Conservation (phyloP, 2,888 invertebrate species). For the Myathropa florea region DNA sequence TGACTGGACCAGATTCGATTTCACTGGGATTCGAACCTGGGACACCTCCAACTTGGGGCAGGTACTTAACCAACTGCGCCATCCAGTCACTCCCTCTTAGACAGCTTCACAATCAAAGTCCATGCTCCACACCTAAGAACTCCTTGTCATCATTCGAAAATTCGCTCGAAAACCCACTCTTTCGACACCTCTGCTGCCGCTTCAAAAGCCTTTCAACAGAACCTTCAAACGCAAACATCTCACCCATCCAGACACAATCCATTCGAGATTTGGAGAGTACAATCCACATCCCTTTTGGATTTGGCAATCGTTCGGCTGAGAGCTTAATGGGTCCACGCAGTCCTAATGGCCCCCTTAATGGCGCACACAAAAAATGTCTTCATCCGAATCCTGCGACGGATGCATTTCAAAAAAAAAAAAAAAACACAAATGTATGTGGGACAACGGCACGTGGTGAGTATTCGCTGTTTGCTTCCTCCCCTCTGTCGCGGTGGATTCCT, state of each 20-base stretch:
- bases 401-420: not conserved
- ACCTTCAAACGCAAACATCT: not conserved
- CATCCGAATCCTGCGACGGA: not conserved
- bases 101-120: too few species aligned
- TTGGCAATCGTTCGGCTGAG: slow-evolving; percentile 46
- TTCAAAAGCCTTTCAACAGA: not conserved
- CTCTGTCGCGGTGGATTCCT: not conserved
- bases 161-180: too few species aligned
- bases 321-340: slow-evolving; percentile 47
- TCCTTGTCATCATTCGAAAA: too few species aligned
- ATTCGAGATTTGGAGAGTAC: not conserved
- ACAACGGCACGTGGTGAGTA: not conserved
- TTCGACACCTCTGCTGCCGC: not conserved
- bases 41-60: too few species aligned
- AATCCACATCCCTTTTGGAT: not conserved
- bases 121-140: too few species aligned
- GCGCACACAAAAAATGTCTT: not conserved
- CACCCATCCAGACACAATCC: not conserved
- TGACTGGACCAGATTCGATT: too few species aligned
- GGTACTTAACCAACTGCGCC: too few species aligned
- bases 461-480: not conserved
- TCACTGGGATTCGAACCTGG: too few species aligned
- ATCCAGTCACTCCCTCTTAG: too few species aligned
- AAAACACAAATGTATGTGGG: not conserved
- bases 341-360: slow-evolving; percentile 27